Conservation (phyloP, 2,113 vertebrate species). For the Crotalus tigris region DNA sequence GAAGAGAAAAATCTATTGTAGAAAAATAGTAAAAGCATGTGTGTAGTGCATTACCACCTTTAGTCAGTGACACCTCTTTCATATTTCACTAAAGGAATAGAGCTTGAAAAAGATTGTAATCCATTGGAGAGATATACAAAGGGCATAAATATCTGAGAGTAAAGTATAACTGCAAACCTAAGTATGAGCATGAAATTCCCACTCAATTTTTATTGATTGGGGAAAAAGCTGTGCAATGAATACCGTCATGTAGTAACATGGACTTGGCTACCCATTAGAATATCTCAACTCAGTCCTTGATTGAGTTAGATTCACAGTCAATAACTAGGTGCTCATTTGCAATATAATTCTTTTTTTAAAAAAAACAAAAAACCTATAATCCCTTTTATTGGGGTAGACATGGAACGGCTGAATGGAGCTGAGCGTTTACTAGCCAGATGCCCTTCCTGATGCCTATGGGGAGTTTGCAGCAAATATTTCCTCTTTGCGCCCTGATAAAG, state of each 20-base stretch:
- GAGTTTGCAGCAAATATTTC: background rate
- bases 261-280: background rate
- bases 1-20: constrained; percentile 6
- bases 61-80: constrained; percentile 15
- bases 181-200: background rate
- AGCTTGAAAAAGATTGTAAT: background rate
- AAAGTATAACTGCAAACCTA: background rate
- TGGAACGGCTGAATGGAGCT: background rate
- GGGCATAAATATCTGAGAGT: constrained; percentile 21
- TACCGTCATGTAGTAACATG: background rate
- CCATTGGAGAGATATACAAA: constrained; percentile 12
- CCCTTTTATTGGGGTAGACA: background rate
- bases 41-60: constrained; percentile 14
- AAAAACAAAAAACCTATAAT: background rate
- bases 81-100: background rate
- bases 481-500: background rate
- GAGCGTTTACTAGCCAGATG: background rate
- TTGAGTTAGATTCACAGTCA: background rate
- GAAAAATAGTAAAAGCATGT: constrained; percentile 46
- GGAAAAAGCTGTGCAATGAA: background rate
- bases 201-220: background rate
- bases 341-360: background rate
- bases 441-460: background rate
- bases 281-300: background rate
- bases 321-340: background rate